Evolutionary conservation across 2,797 vertebrate genomes (phyloP), one percentile per base, ranked within the genome.

Genomic region (Megalops cyprinoides): DNA sequence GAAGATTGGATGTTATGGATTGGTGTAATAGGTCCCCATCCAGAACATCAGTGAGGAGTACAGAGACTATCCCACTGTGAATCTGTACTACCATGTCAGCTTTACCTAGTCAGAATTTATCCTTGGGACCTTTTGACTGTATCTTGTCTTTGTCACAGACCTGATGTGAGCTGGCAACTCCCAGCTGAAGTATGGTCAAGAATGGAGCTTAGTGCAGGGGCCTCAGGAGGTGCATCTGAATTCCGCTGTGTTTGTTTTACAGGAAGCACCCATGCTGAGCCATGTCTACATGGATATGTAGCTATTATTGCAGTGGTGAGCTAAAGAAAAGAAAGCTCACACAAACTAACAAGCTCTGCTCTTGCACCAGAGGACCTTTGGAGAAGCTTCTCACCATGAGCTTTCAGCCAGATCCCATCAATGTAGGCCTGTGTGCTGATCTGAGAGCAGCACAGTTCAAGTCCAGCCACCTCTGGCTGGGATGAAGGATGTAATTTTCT

Each of bases 81-180:
- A 65, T 65, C 60, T 0, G 28, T 34, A 8, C 58, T 34, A 8
- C 58, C 28, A 34, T 28, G 62, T 15, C 62, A 14, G 23, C 31
- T 18, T 39, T 34, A 15, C 12, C 62, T 67, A 4, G 62, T 37
- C 62, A 6, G 12, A 42, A 46, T 34, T n/a, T 34, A 48, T 34
- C 42, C 69, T 44, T 44, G 69, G 37, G 42, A 73, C 20, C 7
- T 3, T n/a, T 12, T 42, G 42, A 48, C 42, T 28, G 42, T 25
- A 25, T 44, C 10, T 14, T 18, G 42, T 10, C 48, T 34, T 15
- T 55, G 25, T 28, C 51, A 53, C 44, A 46, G 37, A 55, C 74
- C 74, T 55, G 74, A 73, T 46, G 12, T 48, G 44, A 73, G 10
- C 69, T 73, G 69, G 69, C 42, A 73, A 42, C 42, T 42, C 42